Evolutionary conservation across 2,113 vertebrate genomes (phyloP).

Genomic region (Silurus glanis): DNA sequence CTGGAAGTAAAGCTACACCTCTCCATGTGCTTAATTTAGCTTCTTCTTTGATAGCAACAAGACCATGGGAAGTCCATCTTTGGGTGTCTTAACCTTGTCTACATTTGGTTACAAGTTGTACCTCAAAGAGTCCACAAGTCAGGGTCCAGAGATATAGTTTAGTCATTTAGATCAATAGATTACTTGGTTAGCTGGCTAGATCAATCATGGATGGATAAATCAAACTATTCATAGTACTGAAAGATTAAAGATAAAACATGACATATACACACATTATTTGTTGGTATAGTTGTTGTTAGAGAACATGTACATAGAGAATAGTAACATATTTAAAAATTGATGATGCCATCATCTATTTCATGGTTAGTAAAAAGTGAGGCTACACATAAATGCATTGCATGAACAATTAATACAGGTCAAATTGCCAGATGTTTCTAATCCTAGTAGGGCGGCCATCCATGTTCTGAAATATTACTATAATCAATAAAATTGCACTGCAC

Average conservation of each 20-base stretch:
- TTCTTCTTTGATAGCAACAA: constrained; percentile 42
- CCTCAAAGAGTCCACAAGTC: constrained; percentile 51
- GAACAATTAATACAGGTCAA: not conserved
- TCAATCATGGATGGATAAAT: constrained; percentile 4
- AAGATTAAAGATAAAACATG: too few species aligned
- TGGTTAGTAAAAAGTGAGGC: not conserved
- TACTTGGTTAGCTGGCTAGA: not conserved
- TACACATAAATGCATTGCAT: not conserved
- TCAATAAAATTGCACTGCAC: not conserved
- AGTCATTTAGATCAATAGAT: not conserved
- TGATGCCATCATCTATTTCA: not conserved
- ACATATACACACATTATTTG: not conserved
- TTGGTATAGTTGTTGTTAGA: not conserved
- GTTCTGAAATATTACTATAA: not conserved
- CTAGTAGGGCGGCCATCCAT: not conserved
- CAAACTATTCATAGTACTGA: constrained; percentile 65
- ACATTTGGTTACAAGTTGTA: constrained; percentile 68
- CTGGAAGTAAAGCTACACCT: constrained; percentile 42
- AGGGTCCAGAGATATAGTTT: not conserved
- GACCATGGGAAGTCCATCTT: constrained; percentile 67
- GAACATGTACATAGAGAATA: too few species aligned
- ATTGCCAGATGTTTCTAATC: not conserved
- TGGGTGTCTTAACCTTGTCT: constrained; percentile 70
- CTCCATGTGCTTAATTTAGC: constrained; percentile 63
- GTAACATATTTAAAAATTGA: too few species aligned